These are phyloP conservation scores for Falco biarmicus DNA, from an alignment of 2,797 vertebrate genomes.

Conservation along the genomic window DNA sequence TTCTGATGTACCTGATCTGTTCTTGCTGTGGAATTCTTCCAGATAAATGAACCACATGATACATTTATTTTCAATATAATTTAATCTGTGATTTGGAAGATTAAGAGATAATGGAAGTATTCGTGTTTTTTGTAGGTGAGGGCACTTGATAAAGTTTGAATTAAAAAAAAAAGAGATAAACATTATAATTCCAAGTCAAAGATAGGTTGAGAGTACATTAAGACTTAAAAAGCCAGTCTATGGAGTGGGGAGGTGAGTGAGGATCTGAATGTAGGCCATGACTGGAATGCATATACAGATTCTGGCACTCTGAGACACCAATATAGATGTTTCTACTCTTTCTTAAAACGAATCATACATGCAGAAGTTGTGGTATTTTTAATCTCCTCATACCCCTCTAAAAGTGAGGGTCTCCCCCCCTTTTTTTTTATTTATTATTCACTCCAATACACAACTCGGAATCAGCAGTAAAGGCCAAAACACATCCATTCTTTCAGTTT, in stretches of 20 bases:
- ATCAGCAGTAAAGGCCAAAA: neutral
- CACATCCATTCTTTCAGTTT: neutral
- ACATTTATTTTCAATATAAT: neutral
- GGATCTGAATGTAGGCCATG: neutral
- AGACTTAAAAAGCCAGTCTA: neutral
- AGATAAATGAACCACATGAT: neutral
- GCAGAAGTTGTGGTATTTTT: neutral
- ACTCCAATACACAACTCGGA: neutral
- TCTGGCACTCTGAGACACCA: neutral
- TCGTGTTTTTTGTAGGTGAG: neutral
- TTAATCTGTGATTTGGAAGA: neutral
- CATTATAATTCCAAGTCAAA: neutral
- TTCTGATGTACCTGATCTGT: neutral
- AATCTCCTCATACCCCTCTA: neutral
- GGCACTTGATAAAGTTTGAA: neutral
- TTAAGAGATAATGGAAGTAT: neutral
- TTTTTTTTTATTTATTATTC: too few relatives aligned
- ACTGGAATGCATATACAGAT: neutral
- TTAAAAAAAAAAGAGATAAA: neutral
- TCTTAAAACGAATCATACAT: neutral
- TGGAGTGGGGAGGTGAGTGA: neutral
- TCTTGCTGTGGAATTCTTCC: neutral
- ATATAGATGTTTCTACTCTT: neutral
- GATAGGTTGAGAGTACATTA: neutral
- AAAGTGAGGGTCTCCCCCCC: neutral